Conservation (phyloP, 2,888 invertebrate species). For the Cryptophagus acutangulus region DNA sequence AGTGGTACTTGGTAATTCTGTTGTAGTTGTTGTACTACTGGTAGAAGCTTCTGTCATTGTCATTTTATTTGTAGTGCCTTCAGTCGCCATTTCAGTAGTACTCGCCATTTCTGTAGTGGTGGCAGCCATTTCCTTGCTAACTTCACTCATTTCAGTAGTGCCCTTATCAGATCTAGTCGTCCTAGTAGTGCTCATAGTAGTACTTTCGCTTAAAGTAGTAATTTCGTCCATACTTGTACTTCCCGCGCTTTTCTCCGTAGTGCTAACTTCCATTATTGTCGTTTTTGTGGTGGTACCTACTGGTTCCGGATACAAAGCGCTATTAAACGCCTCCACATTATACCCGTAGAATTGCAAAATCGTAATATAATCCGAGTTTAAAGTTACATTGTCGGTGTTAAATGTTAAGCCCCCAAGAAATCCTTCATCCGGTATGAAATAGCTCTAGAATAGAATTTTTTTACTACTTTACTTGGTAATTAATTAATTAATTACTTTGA, state of each 20-base stretch:
- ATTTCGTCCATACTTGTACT: conserved; percentile 8
- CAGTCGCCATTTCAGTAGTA: conserved; percentile 14
- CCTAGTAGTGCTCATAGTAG: conserved; percentile 12
- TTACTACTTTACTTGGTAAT: conserved; percentile 1
- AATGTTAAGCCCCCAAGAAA: conserved; percentile 76
- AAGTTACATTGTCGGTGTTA: conserved; percentile 71
- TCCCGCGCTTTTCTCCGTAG: conserved; percentile 20
- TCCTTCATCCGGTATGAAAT: conserved; percentile 77
- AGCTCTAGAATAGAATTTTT: conserved; percentile 58
- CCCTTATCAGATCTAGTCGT: conserved; percentile 27
- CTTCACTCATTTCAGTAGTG: conserved; percentile 9
- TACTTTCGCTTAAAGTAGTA: conserved; percentile 12
- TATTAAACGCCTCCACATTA: conserved; percentile 57
- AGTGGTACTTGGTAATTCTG: conserved; percentile 7
- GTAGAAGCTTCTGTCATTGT: conserved; percentile 7
- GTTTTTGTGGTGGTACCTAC: conserved; percentile 32
- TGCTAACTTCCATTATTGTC: conserved; percentile 9
- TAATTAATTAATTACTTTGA: conserved; percentile 56
- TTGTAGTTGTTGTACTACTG: conserved; percentile 13
- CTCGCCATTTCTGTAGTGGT: conserved; percentile 12
- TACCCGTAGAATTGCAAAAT: conserved; percentile 76
- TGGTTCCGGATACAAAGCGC: conserved; percentile 39
- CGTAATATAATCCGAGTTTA: conserved; percentile 68
- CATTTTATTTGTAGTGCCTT: conserved; percentile 11
- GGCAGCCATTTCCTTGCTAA: conserved; percentile 20